These are phyloP conservation scores for Pelecanus crispus DNA, from an alignment of 2,113 vertebrate species.

Conservation along the genomic window DNA sequence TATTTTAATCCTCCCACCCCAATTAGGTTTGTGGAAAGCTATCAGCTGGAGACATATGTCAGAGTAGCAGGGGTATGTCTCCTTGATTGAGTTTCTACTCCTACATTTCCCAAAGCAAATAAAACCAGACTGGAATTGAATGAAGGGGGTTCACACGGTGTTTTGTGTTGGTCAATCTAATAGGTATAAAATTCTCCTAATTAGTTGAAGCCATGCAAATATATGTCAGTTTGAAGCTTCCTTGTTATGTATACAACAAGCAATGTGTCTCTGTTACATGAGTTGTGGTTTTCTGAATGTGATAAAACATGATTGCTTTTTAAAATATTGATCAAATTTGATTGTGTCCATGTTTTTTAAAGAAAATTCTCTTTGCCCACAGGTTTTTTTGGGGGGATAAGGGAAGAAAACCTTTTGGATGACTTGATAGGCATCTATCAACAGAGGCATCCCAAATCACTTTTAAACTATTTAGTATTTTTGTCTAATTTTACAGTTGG, in stretches of 20 bases:
- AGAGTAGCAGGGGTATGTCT: neutral
- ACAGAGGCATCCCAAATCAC: neutral
- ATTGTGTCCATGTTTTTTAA: neutral
- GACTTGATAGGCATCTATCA: neutral
- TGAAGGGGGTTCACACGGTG: neutral
- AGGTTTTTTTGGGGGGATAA: accelerated
- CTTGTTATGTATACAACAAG: neutral
- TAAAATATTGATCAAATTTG: neutral
- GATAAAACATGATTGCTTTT: neutral
- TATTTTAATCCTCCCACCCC: neutral
- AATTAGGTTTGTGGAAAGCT: neutral
- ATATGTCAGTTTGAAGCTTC: neutral
- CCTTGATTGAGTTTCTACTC: neutral
- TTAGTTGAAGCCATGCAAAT: neutral
- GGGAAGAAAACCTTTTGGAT: neutral
- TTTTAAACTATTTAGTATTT: neutral
- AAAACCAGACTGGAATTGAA: neutral
- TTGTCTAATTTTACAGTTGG: neutral
- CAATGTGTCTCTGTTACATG: accelerated
- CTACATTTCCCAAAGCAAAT: neutral
- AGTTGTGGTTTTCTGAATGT: neutral
- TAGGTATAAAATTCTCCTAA: neutral
- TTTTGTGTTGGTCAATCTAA: neutral
- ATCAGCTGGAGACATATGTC: neutral
- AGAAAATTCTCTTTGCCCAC: neutral